phyloP scores from a whole-genome alignment of 2,888 invertebrate species.

The Epirrhoe tristata region DNA sequence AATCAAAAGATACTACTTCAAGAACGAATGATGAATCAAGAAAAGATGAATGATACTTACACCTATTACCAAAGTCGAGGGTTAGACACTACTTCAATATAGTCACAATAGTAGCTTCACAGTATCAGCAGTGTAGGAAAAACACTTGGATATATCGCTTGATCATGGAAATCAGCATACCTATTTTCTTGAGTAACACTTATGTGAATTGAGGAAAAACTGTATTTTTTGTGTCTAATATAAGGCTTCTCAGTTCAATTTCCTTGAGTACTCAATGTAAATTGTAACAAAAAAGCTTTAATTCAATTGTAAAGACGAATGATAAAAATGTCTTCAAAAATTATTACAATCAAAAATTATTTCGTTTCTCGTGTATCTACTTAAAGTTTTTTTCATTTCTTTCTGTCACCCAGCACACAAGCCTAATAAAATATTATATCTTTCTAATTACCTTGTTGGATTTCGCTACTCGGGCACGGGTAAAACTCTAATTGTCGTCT shows the following conservation, averaged over 20 bases:
- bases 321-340: background rate
- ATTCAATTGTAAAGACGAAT: background rate
- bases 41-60: no score
- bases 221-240: background rate
- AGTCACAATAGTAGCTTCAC: background rate
- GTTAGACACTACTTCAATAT: background rate
- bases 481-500: no score
- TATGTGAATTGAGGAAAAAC: slow-evolving; percentile 15
- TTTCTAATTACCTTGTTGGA: no score
- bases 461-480: no score
- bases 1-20: no score
- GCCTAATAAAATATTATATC: no score
- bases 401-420: no score
- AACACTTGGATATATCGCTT: slow-evolving; percentile 15
- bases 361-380: no score
- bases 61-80: no score
- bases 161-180: slow-evolving; percentile 25
- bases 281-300: background rate
- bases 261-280: background rate
- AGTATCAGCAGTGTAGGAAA: slow-evolving; percentile 5
- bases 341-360: no score
- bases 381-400: no score
- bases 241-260: slow-evolving; percentile 1
- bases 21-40: no score
- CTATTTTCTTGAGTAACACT: slow-evolving; percentile 4